phyloP scores from a whole-genome alignment of 2,113 vertebrate genomes.

The Egretta garzetta region DNA sequence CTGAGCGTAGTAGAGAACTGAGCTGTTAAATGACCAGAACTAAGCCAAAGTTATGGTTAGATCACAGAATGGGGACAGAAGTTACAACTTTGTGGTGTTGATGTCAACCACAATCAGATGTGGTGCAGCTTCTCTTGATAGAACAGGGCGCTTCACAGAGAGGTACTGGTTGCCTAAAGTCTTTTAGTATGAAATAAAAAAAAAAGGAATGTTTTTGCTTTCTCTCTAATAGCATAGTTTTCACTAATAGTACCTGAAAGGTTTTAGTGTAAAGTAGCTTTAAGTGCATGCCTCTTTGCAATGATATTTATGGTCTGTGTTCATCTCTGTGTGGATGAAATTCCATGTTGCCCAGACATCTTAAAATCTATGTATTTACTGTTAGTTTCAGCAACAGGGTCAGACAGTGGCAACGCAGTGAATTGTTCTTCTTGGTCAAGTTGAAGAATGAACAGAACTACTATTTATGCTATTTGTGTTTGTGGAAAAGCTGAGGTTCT shows the following conservation, averaged over 20 bases:
- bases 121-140: neutral
- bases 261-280: neutral
- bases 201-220: neutral
- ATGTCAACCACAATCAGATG: neutral
- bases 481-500: neutral
- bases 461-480: neutral
- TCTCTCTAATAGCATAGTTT: neutral
- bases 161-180: neutral
- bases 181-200: neutral
- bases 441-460: neutral
- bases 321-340: neutral
- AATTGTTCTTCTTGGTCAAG: neutral
- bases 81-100: neutral
- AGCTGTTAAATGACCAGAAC: neutral
- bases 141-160: neutral
- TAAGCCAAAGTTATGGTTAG: neutral
- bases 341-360: neutral
- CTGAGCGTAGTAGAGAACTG: neutral
- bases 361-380: neutral
- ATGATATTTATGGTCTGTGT: neutral
- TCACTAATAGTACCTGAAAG: neutral
- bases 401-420: neutral
- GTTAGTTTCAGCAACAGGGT: neutral
- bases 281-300: neutral
- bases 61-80: neutral